These are phyloP conservation scores for Amorpha juglandis DNA, from an alignment of 2,888 invertebrate species.

Conservation along the genomic window DNA sequence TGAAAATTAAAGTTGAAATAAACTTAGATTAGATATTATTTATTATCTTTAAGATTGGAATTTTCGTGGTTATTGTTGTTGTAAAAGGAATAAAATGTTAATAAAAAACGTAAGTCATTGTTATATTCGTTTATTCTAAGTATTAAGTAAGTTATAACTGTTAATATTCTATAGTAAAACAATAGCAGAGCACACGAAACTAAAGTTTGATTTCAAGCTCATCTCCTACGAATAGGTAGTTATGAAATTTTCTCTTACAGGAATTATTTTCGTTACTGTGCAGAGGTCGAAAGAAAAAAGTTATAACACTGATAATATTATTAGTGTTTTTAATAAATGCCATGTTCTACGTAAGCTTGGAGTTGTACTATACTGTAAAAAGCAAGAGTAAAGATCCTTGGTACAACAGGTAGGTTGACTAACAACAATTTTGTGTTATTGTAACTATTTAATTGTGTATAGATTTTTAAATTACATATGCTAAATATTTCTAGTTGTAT, in stretches of 20 bases:
- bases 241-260: conserved; percentile 42
- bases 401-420: conserved; percentile 62
- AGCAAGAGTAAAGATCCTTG: conserved; percentile 61
- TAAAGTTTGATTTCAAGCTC: background rate
- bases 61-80: background rate
- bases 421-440: too few species aligned
- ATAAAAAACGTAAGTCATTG: background rate
- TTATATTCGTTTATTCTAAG: background rate
- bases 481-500: too few species aligned
- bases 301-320: conserved; percentile 59
- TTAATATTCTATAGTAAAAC: background rate
- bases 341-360: conserved; percentile 72
- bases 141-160: background rate
- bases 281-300: conserved; percentile 75
- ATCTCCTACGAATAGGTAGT: background rate
- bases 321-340: conserved; percentile 70
- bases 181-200: background rate
- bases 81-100: background rate
- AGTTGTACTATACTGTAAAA: conserved; percentile 66
- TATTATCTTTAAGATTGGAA: background rate
- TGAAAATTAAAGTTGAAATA: background rate
- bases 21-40: background rate
- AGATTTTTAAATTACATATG: too few species aligned
- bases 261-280: conserved; percentile 68
- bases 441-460: too few species aligned